These are phyloP conservation scores for Augiades crinisus DNA, from an alignment of 2,888 invertebrate species.

Conservation along the genomic window DNA sequence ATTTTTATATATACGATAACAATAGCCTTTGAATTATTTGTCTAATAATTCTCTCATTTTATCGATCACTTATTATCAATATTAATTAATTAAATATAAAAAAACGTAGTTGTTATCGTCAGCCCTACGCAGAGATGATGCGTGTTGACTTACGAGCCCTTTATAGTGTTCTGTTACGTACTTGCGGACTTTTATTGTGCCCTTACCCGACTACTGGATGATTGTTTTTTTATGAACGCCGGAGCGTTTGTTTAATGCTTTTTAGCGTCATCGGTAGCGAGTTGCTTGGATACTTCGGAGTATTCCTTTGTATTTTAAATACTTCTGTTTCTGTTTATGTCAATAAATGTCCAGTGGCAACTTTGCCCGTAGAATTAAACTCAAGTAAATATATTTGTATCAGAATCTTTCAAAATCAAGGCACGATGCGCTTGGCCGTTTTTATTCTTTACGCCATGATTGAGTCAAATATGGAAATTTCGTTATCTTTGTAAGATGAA, in stretches of 20 bases:
- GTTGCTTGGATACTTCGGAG: no score
- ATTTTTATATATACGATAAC: no score
- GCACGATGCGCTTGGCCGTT: no score
- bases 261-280: not conserved
- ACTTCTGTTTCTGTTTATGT: not conserved
- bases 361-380: no score
- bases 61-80: not conserved
- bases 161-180: constrained; percentile 26
- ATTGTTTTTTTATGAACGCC: constrained; percentile 21
- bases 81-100: not conserved
- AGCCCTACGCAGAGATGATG: constrained; percentile 22
- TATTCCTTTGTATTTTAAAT: not conserved
- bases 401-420: no score
- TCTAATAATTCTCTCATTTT: no score
- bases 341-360: no score
- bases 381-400: no score
- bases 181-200: constrained; percentile 22
- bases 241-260: constrained; percentile 2
- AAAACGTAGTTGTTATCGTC: not conserved
- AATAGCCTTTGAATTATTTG: no score
- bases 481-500: no score
- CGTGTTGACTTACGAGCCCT: constrained; percentile 27
- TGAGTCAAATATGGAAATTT: no score
- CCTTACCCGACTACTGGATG: constrained; percentile 17
- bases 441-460: no score